phyloP scores from a whole-genome alignment of 1,140 invertebrate genomes.

The Neodiprion lecontei region DNA sequence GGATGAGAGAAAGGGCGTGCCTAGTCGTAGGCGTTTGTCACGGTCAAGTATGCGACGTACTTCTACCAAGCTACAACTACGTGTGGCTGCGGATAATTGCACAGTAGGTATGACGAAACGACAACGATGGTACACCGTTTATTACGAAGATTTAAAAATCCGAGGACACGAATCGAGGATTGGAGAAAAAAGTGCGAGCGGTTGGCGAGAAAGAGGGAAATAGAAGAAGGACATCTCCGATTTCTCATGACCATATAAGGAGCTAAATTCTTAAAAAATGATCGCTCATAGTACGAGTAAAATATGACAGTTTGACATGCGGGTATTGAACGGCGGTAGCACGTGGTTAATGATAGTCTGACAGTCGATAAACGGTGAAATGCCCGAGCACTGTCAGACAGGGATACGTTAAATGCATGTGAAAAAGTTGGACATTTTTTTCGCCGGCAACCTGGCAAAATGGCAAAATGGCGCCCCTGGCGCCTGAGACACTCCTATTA shows the following conservation, averaged over 20 bases:
- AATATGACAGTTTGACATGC: not conserved
- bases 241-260: conserved; percentile 42
- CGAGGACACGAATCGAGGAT: too few species aligned
- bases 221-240: conserved; percentile 28
- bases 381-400: not conserved
- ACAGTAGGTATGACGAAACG: not conserved
- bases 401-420: not conserved
- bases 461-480: conserved; percentile 12
- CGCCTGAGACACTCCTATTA: not conserved
- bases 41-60: not conserved
- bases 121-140: not conserved
- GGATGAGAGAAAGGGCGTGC: not conserved
- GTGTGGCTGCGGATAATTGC: too few species aligned
- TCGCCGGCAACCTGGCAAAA: conserved; percentile 13
- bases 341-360: not conserved
- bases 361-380: not conserved
- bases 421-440: not conserved
- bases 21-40: conserved; percentile 2
- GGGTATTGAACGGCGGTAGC: not conserved
- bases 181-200: conserved; percentile 18
- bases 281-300: not conserved
- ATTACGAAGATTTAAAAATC: too few species aligned
- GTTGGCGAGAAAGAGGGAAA: conserved; percentile 10
- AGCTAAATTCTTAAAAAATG: conserved; percentile 29
- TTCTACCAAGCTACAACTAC: not conserved